Evolutionary conservation across 2,797 vertebrate genomes (phyloP).

Genomic region (Falco novaeseelandiae): DNA sequence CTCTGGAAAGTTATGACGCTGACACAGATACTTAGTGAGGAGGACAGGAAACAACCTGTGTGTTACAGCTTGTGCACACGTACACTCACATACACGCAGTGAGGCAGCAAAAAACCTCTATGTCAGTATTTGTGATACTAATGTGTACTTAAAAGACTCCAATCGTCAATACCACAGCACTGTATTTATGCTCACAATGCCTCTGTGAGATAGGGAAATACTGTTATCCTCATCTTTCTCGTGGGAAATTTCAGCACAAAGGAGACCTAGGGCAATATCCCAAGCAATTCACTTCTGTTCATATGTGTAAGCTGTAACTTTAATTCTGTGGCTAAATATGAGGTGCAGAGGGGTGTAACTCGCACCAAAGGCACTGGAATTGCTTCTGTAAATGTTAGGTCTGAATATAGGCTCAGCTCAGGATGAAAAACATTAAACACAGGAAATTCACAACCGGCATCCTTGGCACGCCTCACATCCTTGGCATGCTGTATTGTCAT

Average conservation of each 20-base stretch:
- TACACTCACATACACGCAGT: background rate
- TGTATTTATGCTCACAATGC: background rate
- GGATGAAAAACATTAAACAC: constrained; percentile 63
- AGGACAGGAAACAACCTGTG: background rate
- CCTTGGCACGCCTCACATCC: background rate
- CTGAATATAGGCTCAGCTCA: constrained; percentile 30
- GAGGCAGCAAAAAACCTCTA: background rate
- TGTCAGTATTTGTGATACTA: background rate
- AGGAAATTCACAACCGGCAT: constrained; percentile 20
- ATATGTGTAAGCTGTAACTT: background rate
- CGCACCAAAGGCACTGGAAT: background rate
- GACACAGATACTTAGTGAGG: background rate
- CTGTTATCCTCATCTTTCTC: background rate
- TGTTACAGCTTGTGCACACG: background rate
- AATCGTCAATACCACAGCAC: background rate
- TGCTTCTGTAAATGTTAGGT: constrained; percentile 15
- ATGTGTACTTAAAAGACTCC: background rate
- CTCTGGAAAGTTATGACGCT: background rate
- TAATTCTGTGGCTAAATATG: background rate
- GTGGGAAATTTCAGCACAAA: background rate
- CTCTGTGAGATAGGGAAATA: background rate
- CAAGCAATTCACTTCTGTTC: background rate
- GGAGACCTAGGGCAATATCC: background rate
- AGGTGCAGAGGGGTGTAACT: background rate
- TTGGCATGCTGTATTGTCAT: background rate